Conservation (phyloP, 2,888 invertebrate genomes). For the Pollenia griseotomentosa region DNA sequence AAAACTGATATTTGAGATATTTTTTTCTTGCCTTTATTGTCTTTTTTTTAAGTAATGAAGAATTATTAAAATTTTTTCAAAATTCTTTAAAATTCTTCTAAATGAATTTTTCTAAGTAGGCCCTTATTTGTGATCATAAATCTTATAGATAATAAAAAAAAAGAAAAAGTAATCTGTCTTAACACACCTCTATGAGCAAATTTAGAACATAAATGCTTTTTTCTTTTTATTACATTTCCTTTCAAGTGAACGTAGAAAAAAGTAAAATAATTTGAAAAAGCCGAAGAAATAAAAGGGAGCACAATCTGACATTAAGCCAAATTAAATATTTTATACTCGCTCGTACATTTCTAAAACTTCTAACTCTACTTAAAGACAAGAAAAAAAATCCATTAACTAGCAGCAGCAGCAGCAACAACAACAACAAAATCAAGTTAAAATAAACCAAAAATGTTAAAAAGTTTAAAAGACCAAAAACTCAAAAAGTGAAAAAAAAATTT, state of each 20-base stretch:
- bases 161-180: neutral
- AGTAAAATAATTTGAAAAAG: constrained; percentile 15
- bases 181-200: neutral
- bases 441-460: constrained; percentile 32
- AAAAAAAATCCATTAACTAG: constrained; percentile 43
- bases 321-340: constrained; percentile 45
- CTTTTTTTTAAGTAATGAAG: too few relatives aligned
- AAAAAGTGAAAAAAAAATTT: constrained; percentile 48
- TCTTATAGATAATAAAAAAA: too few relatives aligned
- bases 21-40: too few relatives aligned
- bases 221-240: constrained; percentile 6
- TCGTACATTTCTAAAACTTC: constrained; percentile 1
- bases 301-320: constrained; percentile 62
- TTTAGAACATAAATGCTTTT: constrained; percentile 30
- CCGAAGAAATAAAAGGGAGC: constrained; percentile 45
- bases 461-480: constrained; percentile 42
- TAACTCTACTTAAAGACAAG: constrained; percentile 21
- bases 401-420: neutral
- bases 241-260: neutral
- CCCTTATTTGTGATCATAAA: too few relatives aligned
- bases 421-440: constrained; percentile 21
- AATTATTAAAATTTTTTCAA: too few relatives aligned
- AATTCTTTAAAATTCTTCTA: too few relatives aligned
- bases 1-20: too few relatives aligned
- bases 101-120: too few relatives aligned